These are phyloP conservation scores for Hepsetus odoe DNA, from an alignment of 2,113 vertebrate species.

Conservation along the genomic window DNA sequence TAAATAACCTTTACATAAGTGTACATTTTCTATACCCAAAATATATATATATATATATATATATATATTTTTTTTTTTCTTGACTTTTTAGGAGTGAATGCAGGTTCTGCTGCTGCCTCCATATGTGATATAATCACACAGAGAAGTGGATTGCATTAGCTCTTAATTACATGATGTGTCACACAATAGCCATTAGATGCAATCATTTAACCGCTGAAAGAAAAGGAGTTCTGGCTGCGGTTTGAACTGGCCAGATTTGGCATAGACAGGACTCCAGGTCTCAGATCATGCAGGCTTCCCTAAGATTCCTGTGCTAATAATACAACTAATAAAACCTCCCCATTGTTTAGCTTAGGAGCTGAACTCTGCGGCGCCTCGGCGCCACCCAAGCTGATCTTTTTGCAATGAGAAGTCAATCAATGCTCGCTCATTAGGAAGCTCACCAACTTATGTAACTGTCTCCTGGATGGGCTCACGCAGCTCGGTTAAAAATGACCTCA, in stretches of 20 bases:
- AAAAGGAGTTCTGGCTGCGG: conserved; percentile 69
- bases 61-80: too few species aligned
- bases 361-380: conserved; percentile 44
- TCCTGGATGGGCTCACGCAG: conserved; percentile 77
- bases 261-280: conserved; percentile 65
- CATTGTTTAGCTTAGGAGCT: conserved; percentile 39
- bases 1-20: background rate
- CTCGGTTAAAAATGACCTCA: conserved; percentile 78
- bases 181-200: conserved; percentile 73
- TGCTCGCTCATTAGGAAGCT: conserved; percentile 82
- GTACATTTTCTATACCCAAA: background rate
- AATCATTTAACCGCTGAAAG: conserved; percentile 76
- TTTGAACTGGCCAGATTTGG: conserved; percentile 69
- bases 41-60: too few species aligned
- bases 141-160: conserved; percentile 71
- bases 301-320: conserved; percentile 57
- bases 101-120: conserved; percentile 55
- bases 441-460: conserved; percentile 80
- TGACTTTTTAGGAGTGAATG: background rate
- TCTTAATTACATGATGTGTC: conserved; percentile 76
- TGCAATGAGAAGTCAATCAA: conserved; percentile 76
- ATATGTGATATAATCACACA: conserved; percentile 73
- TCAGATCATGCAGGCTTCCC: conserved; percentile 63
- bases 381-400: conserved; percentile 57
- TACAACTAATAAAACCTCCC: conserved; percentile 58